These are phyloP conservation scores for Pleuronectes platessa DNA, from an alignment of 2,113 vertebrate species.

Conservation along the genomic window DNA sequence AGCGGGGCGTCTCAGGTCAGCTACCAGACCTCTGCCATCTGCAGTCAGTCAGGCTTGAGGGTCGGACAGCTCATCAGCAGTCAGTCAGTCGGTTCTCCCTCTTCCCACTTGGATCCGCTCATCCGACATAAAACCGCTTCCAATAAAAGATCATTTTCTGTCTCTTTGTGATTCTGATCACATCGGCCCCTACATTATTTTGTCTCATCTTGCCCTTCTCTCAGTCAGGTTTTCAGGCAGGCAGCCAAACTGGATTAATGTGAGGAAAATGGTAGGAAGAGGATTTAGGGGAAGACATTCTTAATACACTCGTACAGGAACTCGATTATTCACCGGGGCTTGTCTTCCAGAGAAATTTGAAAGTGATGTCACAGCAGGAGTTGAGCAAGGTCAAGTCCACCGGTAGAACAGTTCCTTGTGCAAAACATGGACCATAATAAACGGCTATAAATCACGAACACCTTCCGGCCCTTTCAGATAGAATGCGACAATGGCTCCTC, in stretches of 20 bases:
- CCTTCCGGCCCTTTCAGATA: no score
- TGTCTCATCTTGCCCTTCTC: constrained; percentile 1
- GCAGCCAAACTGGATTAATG: neutral
- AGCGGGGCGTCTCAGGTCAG: constrained; percentile 71
- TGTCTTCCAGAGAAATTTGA: neutral
- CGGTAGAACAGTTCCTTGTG: neutral
- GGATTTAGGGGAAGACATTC: neutral
- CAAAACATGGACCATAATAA: no score
- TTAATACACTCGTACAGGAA: neutral
- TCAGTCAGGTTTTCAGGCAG: neutral
- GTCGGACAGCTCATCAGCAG: constrained; percentile 63
- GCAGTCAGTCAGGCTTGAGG: constrained; percentile 64
- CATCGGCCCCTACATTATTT: neutral
- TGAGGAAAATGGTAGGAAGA: neutral
- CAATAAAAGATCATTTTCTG: constrained; percentile 4
- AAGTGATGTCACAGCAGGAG: neutral
- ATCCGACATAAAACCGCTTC: constrained; percentile 26
- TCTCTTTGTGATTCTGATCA: constrained; percentile 14
- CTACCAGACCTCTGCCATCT: constrained; percentile 76
- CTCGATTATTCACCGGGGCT: neutral
- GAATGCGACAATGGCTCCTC: no score
- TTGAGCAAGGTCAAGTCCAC: neutral
- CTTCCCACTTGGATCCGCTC: constrained; percentile 2
- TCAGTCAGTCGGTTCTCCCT: constrained; percentile 9
- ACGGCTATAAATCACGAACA: no score